These are phyloP conservation scores for Fragum fragum DNA, from an alignment of 2,888 invertebrate genomes.

Conservation along the genomic window DNA sequence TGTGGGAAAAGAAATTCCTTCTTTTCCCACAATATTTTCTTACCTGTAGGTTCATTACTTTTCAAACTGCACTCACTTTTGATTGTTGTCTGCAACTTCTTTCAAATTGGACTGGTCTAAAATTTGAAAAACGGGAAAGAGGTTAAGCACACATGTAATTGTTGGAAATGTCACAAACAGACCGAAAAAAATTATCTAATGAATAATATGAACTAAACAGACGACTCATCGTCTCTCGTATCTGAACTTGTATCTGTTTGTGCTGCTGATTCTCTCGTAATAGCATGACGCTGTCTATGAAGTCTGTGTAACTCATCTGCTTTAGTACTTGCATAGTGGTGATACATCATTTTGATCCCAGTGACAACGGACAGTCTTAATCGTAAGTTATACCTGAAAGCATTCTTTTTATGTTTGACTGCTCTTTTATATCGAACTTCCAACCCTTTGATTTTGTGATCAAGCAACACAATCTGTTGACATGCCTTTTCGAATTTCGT, in stretches of 20 bases:
- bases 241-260: conserved; percentile 60
- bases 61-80: no score
- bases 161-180: not conserved
- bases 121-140: no score
- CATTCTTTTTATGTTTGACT: conserved; percentile 83
- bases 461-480: conserved; percentile 83
- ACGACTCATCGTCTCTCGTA: conserved; percentile 39
- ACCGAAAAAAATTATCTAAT: no score
- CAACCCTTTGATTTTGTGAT: conserved; percentile 82
- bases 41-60: no score
- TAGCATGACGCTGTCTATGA: conserved; percentile 71
- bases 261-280: conserved; percentile 31
- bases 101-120: no score
- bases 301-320: conserved; percentile 81
- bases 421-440: conserved; percentile 83
- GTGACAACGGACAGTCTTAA: conserved; percentile 82
- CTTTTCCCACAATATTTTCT: no score
- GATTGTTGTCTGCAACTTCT: no score
- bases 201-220: not conserved
- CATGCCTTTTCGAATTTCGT: conserved; percentile 82
- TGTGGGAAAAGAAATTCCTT: no score
- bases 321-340: conserved; percentile 84
- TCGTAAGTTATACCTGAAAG: conserved; percentile 82
- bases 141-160: no score
- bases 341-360: conserved; percentile 86